Evolutionary conservation across 2,797 vertebrate genomes (phyloP).

Genomic region (Percopsis omiscomaycus): DNA sequence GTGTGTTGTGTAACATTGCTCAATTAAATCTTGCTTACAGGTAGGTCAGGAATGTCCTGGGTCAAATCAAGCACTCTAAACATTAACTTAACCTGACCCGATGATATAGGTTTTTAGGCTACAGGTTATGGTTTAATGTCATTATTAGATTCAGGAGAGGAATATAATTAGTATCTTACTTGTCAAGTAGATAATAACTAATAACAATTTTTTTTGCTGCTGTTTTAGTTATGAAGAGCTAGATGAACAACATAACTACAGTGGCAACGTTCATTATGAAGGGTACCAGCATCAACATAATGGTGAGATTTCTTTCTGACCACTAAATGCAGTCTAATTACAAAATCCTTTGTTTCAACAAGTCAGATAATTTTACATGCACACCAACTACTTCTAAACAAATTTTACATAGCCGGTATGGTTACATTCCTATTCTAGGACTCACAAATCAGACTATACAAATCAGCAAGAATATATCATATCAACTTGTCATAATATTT

Average conservation of each 20-base stretch:
- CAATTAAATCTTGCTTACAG: too few species aligned
- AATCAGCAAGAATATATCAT: not conserved
- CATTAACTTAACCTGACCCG: too few species aligned
- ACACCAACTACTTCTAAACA: not conserved
- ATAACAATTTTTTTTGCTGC: constrained; percentile 4
- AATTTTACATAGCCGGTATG: not conserved
- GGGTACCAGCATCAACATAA: constrained; percentile 63
- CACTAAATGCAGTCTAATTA: not conserved
- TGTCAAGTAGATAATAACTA: too few species aligned
- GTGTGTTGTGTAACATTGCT: too few species aligned
- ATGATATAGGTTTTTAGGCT: too few species aligned
- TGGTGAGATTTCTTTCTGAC: constrained; percentile 56
- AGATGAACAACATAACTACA: constrained; percentile 65
- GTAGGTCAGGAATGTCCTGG: too few species aligned
- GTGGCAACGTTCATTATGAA: constrained; percentile 61
- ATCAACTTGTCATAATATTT: not conserved
- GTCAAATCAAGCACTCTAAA: too few species aligned
- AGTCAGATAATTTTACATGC: too few species aligned
- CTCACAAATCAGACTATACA: too few species aligned
- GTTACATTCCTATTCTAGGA: not conserved
- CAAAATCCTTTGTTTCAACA: not conserved
- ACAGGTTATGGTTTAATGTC: too few species aligned
- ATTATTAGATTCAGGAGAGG: too few species aligned
- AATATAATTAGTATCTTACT: too few species aligned
- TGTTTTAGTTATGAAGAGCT: constrained; percentile 74